Evolutionary conservation across 2,113 vertebrate species (phyloP).

Genomic region (Protobothrops mucrosquamatus): DNA sequence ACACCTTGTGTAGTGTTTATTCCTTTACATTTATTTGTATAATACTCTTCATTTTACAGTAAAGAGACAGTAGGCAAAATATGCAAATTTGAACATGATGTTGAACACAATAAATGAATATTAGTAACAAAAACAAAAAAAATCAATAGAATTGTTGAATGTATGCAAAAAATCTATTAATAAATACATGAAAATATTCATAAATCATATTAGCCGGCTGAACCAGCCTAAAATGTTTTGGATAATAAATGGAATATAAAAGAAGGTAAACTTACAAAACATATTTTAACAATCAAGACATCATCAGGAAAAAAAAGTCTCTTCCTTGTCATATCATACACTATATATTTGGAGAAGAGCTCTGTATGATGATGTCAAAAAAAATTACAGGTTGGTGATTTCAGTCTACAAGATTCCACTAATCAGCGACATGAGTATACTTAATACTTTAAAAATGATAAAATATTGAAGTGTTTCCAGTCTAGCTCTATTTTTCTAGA

Average conservation of each 20-base stretch:
- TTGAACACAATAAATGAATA: not conserved
- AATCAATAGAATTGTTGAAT: not conserved
- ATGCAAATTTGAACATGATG: not conserved
- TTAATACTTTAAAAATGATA: not conserved
- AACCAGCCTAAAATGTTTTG: not conserved
- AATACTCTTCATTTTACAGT: not conserved
- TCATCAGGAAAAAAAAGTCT: not conserved
- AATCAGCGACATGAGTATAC: not conserved
- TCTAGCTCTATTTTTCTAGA: not conserved
- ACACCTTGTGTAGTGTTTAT: not conserved
- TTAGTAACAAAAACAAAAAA: not conserved
- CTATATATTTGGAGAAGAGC: not conserved
- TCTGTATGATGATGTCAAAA: not conserved
- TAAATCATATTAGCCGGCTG: not conserved
- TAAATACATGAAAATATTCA: not conserved
- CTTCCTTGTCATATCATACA: not conserved
- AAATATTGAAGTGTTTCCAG: not conserved
- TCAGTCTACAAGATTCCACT: not conserved
- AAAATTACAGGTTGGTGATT: not conserved
- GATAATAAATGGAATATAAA: not conserved
- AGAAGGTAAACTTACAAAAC: not conserved
- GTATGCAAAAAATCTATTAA: not conserved
- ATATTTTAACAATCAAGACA: not conserved
- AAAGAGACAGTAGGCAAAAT: not conserved
- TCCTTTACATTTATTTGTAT: not conserved